Evolutionary conservation across 35 echinoderm and acorn worm genomes (phyloP).

Genomic region (Ptychodera flava): DNA sequence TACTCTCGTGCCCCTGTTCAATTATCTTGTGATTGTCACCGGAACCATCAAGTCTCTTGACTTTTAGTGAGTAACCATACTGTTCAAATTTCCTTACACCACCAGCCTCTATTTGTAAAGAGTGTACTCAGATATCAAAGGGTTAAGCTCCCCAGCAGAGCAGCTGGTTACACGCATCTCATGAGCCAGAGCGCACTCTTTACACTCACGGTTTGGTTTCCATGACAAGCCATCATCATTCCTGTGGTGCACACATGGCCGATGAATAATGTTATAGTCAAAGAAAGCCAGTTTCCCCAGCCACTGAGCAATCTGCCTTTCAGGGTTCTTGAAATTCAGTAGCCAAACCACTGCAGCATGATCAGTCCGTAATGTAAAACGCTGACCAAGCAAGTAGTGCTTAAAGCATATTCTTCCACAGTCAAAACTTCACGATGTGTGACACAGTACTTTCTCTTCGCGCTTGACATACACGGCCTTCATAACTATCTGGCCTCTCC

Average conservation of each 20-base stretch:
- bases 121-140: too few species aligned
- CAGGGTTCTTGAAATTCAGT: constrained; percentile 40
- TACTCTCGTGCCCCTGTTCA: too few species aligned
- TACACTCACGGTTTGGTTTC: constrained; percentile 3
- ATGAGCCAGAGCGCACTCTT: constrained; percentile 12
- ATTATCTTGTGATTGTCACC: too few species aligned
- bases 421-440: constrained; percentile 44
- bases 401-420: constrained; percentile 31
- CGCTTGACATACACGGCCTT: constrained; percentile 1
- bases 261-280: constrained; percentile 34
- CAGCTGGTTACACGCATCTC: not conserved
- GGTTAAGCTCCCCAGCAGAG: too few species aligned
- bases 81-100: not conserved
- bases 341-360: constrained; percentile 43
- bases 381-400: constrained; percentile 42
- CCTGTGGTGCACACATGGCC: constrained; percentile 27
- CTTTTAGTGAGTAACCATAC: not conserved
- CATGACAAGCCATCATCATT: constrained; percentile 45
- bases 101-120: not conserved
- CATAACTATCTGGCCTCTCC: constrained; percentile 38
- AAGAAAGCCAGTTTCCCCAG: constrained; percentile 30
- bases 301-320: constrained; percentile 52
- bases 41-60: not conserved
- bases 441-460: constrained; percentile 34
- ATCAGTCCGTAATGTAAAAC: constrained; percentile 35